Evolutionary conservation across 2,797 vertebrate genomes (phyloP).

Genomic region (Sebastes taczanowskii): DNA sequence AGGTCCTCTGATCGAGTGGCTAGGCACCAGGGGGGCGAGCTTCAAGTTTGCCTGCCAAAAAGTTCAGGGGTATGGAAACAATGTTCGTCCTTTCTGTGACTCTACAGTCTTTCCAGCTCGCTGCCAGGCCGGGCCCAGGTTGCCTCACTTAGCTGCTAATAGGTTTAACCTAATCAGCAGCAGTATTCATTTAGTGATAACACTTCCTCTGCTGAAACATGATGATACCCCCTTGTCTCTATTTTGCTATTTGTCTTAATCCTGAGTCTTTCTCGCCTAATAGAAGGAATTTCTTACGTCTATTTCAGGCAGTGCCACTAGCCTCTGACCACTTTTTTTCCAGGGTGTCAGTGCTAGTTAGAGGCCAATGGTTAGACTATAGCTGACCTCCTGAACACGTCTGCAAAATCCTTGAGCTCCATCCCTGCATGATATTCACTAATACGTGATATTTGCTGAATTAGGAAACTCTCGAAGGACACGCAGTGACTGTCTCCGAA

Average conservation of each 20-base stretch:
- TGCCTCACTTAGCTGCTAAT: constrained; percentile 70
- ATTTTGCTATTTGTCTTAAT: background rate
- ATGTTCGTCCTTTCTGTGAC: constrained; percentile 55
- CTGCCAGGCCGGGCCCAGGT: constrained; percentile 39
- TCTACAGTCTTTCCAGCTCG: constrained; percentile 45
- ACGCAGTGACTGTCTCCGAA: constrained; percentile 15
- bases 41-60: constrained; percentile 50
- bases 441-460: constrained; percentile 32
- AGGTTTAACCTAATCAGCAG: constrained; percentile 74
- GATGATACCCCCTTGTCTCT: constrained; percentile 22
- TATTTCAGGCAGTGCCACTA: background rate
- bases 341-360: background rate
- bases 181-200: constrained; percentile 65
- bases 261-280: background rate
- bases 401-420: constrained; percentile 22
- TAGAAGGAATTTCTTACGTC: background rate
- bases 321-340: background rate
- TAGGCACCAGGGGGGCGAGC: constrained; percentile 37
- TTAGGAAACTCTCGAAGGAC: constrained; percentile 24
- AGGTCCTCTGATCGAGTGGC: constrained; percentile 27
- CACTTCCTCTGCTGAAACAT: constrained; percentile 61
- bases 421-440: background rate
- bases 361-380: background rate
- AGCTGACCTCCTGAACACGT: background rate
- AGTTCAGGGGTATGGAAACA: constrained; percentile 32